These are phyloP conservation scores for Oreochromis niloticus DNA, from an alignment of 2,113 vertebrate species.

Conservation along the genomic window DNA sequence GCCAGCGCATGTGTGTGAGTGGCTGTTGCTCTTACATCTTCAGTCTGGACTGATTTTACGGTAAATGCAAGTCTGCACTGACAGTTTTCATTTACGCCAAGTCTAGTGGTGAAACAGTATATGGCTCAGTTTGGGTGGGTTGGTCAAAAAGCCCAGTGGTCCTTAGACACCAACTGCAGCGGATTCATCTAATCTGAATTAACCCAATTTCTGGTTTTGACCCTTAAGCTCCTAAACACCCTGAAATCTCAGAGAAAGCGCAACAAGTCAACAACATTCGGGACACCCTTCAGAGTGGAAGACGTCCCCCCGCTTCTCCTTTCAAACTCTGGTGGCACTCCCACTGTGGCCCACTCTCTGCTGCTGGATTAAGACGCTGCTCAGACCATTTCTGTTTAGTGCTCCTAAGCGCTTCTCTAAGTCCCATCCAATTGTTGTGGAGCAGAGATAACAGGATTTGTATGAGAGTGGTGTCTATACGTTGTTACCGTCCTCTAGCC, in stretches of 20 bases:
- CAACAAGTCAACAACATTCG: conserved; percentile 51
- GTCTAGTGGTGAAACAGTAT: neutral
- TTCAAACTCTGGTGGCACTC: neutral
- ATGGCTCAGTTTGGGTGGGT: neutral
- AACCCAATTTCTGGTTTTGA: conserved; percentile 55
- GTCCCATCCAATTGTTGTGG: conserved; percentile 19
- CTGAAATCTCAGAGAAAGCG: conserved; percentile 42
- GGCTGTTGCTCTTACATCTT: neutral
- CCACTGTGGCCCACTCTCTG: conserved; percentile 7
- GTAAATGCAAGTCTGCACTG: neutral
- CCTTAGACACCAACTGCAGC: neutral
- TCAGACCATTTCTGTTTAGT: conserved; percentile 11
- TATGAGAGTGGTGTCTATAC: neutral
- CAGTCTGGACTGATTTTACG: neutral
- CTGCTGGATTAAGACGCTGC: conserved; percentile 13
- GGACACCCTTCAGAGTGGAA: conserved; percentile 7
- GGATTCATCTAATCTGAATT: conserved; percentile 57
- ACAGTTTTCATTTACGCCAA: neutral
- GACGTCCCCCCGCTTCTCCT: conserved; percentile 2
- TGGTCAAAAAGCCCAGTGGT: conserved; percentile 18
- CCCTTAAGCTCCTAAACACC: conserved; percentile 51
- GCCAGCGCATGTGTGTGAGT: neutral
- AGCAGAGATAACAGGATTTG: conserved; percentile 54
- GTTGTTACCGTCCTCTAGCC: neutral
- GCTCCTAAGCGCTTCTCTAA: conserved; percentile 3